These are phyloP conservation scores for Tolypeutes matacus DNA, from an alignment of 2,797 vertebrate species.

Conservation along the genomic window DNA sequence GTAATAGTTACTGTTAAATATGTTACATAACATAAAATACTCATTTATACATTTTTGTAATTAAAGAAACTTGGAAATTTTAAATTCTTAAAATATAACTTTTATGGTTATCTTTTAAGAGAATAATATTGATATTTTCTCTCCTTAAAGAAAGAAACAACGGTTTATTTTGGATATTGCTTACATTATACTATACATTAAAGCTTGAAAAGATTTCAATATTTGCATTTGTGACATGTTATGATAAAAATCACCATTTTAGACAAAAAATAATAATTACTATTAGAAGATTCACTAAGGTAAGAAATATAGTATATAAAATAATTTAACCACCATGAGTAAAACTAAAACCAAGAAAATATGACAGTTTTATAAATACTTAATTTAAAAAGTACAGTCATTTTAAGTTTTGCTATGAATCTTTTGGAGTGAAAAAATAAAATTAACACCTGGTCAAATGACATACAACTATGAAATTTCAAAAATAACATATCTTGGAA, in stretches of 20 bases:
- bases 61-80: background rate
- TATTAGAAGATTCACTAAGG: background rate
- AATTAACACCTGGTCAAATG: background rate
- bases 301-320: background rate
- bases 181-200: conserved; percentile 70
- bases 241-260: background rate
- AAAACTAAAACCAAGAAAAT: conserved; percentile 37
- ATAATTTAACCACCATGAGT: background rate
- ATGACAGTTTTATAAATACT: background rate
- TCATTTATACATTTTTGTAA: background rate
- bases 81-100: conserved; percentile 44
- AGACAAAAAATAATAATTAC: background rate
- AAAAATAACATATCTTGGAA: background rate
- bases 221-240: conserved; percentile 68
- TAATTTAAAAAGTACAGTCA: conserved; percentile 9
- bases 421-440: background rate
- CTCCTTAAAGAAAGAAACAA: conserved; percentile 51
- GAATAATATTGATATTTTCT: conserved; percentile 1
- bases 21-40: background rate
- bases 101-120: conserved; percentile 36
- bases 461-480: background rate
- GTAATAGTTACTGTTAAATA: background rate
- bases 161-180: conserved; percentile 60
- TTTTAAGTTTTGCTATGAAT: background rate
- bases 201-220: conserved; percentile 76